Conservation (phyloP, 1,140 invertebrate genomes). For the Proctacanthus coquilletti region DNA sequence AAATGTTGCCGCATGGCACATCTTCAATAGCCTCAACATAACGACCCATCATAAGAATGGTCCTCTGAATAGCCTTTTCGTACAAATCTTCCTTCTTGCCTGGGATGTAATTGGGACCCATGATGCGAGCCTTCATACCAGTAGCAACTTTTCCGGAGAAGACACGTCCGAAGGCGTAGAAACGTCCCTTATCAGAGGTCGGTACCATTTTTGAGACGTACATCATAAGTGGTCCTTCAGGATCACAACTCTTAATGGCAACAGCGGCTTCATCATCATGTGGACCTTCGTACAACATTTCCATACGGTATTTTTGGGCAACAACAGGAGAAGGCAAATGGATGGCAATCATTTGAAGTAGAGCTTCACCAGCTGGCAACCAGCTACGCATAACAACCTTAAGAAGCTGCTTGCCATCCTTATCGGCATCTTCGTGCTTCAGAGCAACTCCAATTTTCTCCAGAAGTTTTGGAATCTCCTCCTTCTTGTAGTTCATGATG, state of each 20-base stretch:
- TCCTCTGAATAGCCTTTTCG: slow-evolving; percentile 98
- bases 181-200: slow-evolving; percentile 97
- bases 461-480: slow-evolving; percentile 73
- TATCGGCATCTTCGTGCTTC: slow-evolving; percentile 89
- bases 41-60: slow-evolving; percentile 99
- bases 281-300: slow-evolving; percentile 97
- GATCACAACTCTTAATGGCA: slow-evolving; percentile 85
- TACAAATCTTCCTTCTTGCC: slow-evolving; percentile 99
- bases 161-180: slow-evolving; percentile 99
- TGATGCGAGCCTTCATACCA: slow-evolving; percentile 92
- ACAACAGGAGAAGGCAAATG: slow-evolving; percentile 97
- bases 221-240: slow-evolving; percentile 98
- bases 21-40: slow-evolving; percentile 99
- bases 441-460: slow-evolving; percentile 85
- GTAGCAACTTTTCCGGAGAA: slow-evolving; percentile 92
- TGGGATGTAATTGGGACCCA: slow-evolving; percentile 95
- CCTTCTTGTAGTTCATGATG: slow-evolving; percentile 98
- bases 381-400: slow-evolving; percentile 98
- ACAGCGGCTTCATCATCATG: slow-evolving; percentile 92
- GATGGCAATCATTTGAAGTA: slow-evolving; percentile 99
- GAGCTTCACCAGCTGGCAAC: slow-evolving; percentile 97
- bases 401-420: slow-evolving; percentile 81
- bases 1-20: slow-evolving; percentile 98
- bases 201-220: slow-evolving; percentile 99
- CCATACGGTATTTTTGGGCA: slow-evolving; percentile 98